Evolutionary conservation across 2,888 invertebrate species (phyloP).

Genomic region (Allacma fusca): DNA sequence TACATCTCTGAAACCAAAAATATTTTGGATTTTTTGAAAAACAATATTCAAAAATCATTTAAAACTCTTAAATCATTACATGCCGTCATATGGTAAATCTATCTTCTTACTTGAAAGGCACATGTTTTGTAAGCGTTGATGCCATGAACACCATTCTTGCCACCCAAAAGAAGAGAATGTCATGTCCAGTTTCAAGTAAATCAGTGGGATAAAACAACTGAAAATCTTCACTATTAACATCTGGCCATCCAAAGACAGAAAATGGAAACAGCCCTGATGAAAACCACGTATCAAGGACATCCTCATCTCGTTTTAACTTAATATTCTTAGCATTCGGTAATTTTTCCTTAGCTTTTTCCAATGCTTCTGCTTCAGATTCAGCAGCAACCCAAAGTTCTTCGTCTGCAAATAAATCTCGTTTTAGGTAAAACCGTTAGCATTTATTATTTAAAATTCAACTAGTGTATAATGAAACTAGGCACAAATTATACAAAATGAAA

Average conservation of each 20-base stretch:
- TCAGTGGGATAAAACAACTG: conserved; percentile 89
- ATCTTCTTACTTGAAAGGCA: conserved; percentile 81
- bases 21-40: not conserved
- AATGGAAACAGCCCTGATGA: conserved; percentile 96
- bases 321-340: conserved; percentile 68
- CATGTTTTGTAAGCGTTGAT: conserved; percentile 82
- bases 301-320: conserved; percentile 80
- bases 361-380: conserved; percentile 75
- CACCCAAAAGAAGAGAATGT: conserved; percentile 99
- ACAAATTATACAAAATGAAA: not conserved
- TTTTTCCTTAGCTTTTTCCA: conserved; percentile 77
- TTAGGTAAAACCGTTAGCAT: too few relatives aligned
- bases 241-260: conserved; percentile 96
- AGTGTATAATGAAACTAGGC: too few relatives aligned
- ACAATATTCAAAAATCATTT: conserved; percentile 5
- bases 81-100: not conserved
- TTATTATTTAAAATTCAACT: too few relatives aligned
- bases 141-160: conserved; percentile 99
- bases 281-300: conserved; percentile 99
- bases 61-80: not conserved
- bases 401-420: not conserved
- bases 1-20: conserved; percentile 70
- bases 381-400: conserved; percentile 58
- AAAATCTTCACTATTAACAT: conserved; percentile 74
- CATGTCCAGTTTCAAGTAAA: conserved; percentile 95